Conservation (phyloP, 2,888 invertebrate species). For the Habrosyne pyritoides region DNA sequence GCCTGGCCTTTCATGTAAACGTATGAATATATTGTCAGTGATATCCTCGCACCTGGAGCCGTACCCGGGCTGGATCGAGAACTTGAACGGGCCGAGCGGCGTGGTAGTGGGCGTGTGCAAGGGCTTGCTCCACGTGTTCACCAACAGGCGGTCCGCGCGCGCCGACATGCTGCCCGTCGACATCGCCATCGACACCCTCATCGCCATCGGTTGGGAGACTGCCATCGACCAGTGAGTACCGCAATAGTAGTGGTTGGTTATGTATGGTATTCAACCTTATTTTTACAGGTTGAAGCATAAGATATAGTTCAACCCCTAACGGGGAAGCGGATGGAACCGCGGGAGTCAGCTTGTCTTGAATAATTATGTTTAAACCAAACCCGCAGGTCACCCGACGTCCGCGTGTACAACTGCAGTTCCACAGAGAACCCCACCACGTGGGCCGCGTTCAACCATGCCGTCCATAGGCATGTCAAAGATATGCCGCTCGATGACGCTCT, state of each 20-base stretch:
- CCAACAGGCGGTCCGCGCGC: conserved; percentile 74
- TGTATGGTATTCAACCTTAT: too few species aligned
- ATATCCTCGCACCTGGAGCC: conserved; percentile 84
- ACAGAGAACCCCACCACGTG: conserved; percentile 88
- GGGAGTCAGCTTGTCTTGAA: too few species aligned
- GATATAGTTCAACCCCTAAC: too few species aligned
- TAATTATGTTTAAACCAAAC: too few species aligned
- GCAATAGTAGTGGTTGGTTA: neutral
- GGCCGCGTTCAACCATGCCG: conserved; percentile 83
- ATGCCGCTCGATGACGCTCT: conserved; percentile 84
- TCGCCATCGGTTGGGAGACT: conserved; percentile 88
- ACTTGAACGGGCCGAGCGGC: conserved; percentile 93
- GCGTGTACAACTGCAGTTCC: conserved; percentile 90
- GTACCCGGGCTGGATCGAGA: conserved; percentile 92
- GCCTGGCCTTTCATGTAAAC: too few species aligned
- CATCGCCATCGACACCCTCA: conserved; percentile 87
- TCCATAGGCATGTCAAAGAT: conserved; percentile 71
- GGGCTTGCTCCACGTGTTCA: conserved; percentile 86
- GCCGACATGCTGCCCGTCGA: conserved; percentile 93
- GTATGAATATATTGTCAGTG: conserved; percentile 76
- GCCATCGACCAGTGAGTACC: conserved; percentile 68
- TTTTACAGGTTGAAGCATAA: too few species aligned
- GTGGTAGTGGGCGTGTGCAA: conserved; percentile 87
- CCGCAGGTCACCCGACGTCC: conserved; percentile 48
- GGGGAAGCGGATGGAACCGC: too few species aligned